A percentile compares a stretch with the other conserved stretches of the same genome.
These are phyloP conservation scores for Papilio elwesi DNA, from an alignment of 2,888 invertebrate genomes.

Conservation along the genomic window DNA sequence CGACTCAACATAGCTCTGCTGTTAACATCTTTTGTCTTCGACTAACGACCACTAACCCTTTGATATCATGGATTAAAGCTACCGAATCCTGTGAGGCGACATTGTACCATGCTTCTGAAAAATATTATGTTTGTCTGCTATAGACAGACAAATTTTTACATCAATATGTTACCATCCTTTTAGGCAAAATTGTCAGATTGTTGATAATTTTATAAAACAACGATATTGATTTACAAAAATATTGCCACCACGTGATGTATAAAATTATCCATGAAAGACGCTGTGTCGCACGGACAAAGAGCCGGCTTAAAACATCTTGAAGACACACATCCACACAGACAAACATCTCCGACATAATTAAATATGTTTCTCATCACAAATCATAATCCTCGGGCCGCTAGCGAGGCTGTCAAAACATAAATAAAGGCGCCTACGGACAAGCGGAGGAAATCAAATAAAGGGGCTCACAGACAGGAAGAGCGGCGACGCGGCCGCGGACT, in stretches of 20 bases:
- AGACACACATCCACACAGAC: slow-evolving; percentile 28
- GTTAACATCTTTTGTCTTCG: too few species aligned
- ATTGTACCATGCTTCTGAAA: too few species aligned
- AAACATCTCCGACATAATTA: slow-evolving; percentile 60
- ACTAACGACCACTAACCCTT: too few species aligned
- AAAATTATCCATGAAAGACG: slow-evolving; percentile 36
- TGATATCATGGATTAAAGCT: too few species aligned
- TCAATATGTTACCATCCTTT: too few species aligned
- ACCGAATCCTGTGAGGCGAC: too few species aligned
- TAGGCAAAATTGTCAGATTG: background rate
- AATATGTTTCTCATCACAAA: slow-evolving; percentile 77
- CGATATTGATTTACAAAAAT: background rate
- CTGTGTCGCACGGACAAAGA: slow-evolving; percentile 30
- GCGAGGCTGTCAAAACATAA: slow-evolving; percentile 75
- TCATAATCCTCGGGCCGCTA: slow-evolving; percentile 59
- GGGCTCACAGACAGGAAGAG: slow-evolving; percentile 78
- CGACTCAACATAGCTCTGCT: too few species aligned
- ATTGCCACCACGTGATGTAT: slow-evolving; percentile 18
- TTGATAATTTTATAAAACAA: background rate
- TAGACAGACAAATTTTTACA: too few species aligned
- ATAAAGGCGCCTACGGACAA: slow-evolving; percentile 75
- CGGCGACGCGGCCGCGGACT: slow-evolving; percentile 59
- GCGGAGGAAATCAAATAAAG: slow-evolving; percentile 69
- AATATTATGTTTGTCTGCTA: too few species aligned
- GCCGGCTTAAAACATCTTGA: slow-evolving; percentile 7